Percentiles rank a stretch among this genome's conserved stretches.
phyloP scores from a whole-genome alignment of 2,113 vertebrate species.

The Rattus rattus region DNA sequence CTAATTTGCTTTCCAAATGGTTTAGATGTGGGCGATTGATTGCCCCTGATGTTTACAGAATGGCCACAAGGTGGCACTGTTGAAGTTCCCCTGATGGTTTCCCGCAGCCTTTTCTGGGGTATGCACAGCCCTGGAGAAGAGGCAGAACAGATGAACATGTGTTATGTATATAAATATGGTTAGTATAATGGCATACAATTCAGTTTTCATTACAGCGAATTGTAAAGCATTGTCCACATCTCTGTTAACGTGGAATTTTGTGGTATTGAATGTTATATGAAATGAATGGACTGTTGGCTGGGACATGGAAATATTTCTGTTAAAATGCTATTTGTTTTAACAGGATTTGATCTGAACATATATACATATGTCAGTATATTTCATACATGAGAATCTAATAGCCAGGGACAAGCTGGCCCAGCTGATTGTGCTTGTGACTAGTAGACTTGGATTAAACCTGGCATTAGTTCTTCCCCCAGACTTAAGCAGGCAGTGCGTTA shows the following conservation, averaged over 20 bases:
- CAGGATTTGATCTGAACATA: slow-evolving; percentile 74
- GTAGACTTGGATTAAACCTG: slow-evolving; percentile 63
- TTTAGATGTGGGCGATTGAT: background rate
- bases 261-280: slow-evolving; percentile 71
- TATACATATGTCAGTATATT: slow-evolving; percentile 74
- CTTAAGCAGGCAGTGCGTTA: background rate
- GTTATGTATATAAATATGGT: slow-evolving; percentile 75
- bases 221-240: slow-evolving; percentile 79
- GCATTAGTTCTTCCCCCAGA: slow-evolving; percentile 51
- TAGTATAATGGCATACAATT: slow-evolving; percentile 72
- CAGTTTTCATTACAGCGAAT: slow-evolving; percentile 68
- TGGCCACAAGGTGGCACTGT: slow-evolving; percentile 80
- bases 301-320: slow-evolving; percentile 73
- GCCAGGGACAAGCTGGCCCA: slow-evolving; percentile 69
- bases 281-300: slow-evolving; percentile 71
- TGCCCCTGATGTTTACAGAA: background rate
- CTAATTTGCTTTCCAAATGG: background rate
- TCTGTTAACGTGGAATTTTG: slow-evolving; percentile 78
- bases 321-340: slow-evolving; percentile 69
- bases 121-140: slow-evolving; percentile 52
- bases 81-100: slow-evolving; percentile 50
- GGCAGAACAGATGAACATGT: slow-evolving; percentile 76
- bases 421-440: slow-evolving; percentile 60
- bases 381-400: slow-evolving; percentile 67
- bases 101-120: slow-evolving; percentile 24